Base-by-base conservation (phyloP, 2,888 invertebrate species). In the Chloroclysta siterata region DNA sequence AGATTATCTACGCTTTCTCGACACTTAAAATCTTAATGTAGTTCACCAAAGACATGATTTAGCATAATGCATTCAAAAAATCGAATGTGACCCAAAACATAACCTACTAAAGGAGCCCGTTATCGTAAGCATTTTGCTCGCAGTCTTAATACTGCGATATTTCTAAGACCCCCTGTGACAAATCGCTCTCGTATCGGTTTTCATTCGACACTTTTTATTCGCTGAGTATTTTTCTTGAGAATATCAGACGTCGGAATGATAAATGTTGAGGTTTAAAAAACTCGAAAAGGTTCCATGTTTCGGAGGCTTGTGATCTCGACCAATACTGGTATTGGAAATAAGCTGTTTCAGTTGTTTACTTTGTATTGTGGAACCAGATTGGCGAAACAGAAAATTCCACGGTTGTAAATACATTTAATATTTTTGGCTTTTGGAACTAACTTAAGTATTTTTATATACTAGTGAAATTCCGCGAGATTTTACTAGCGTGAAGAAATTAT, bases 181-280 rank as follows among this genome's bases (percentile, higher is more conserved):
- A 82, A 82, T 82, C 74, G 72, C 82, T 74, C 71, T 62, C 67
- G 77, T 81, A 82, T 82, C 79, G 78, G 73, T 77, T 75, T 72
- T 75, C 76, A 76, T 75, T 72, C 72, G 73, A 75, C 71, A 74
- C 68, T 78, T 80, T 80, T 79, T 82, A 76, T 75, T 73, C 75
- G 66, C 70, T 73, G 72, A 72, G 74, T 77, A 79, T 76, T 77
- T 76, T 73, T 60, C 63, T 64, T 59, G 60, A 68, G 67, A 73
- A 75, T 72, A 75, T 71, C 74, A 52, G 63, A 41, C 65, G 61
- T 70, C 56, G 62, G 69, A 71, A 74, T 74, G 76, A 80, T 78
- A 68, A 79, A 81, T 78, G 77, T 67, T 48, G 61, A 59, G 59
- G 68, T 70, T 66, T 65, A 66, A 69, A 60, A 47, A 63, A 54